Conservation (phyloP, 2,113 vertebrate genomes). For the Apteryx owenii region DNA sequence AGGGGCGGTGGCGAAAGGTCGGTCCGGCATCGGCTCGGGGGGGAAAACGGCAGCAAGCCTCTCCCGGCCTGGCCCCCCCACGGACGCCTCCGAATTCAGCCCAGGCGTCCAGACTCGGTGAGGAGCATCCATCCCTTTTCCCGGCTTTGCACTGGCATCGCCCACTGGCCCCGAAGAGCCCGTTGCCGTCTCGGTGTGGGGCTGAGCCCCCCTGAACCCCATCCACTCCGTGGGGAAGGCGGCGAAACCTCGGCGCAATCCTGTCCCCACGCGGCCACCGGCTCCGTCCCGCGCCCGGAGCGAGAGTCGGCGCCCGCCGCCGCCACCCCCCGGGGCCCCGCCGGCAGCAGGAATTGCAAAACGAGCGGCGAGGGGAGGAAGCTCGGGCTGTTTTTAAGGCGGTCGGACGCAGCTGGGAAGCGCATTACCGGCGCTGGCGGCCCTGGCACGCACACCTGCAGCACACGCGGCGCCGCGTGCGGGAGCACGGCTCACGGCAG, state of each 20-base stretch:
- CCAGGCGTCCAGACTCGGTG: fast-evolving
- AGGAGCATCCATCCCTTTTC: not conserved
- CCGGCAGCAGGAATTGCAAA: not conserved
- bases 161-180: too few relatives aligned
- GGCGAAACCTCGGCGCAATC: not conserved
- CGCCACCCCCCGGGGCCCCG: too few relatives aligned
- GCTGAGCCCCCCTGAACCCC: too few relatives aligned
- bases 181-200: too few relatives aligned
- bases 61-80: too few relatives aligned
- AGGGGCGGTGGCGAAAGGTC: too few relatives aligned
- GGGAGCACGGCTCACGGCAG: too few relatives aligned
- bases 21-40: not conserved
- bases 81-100: not conserved
- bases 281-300: not conserved
- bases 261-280: not conserved
- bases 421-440: not conserved
- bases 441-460: not conserved
- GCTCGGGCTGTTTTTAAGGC: not conserved
- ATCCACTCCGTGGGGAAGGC: too few relatives aligned
- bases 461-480: not conserved
- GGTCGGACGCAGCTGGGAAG: not conserved
- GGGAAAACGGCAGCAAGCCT: too few relatives aligned
- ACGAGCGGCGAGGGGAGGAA: not conserved
- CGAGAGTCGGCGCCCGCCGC: too few relatives aligned
- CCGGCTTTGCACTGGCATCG: not conserved